phyloP scores from a whole-genome alignment of 2,113 vertebrate species.

The Craseonycteris thonglongyai region DNA sequence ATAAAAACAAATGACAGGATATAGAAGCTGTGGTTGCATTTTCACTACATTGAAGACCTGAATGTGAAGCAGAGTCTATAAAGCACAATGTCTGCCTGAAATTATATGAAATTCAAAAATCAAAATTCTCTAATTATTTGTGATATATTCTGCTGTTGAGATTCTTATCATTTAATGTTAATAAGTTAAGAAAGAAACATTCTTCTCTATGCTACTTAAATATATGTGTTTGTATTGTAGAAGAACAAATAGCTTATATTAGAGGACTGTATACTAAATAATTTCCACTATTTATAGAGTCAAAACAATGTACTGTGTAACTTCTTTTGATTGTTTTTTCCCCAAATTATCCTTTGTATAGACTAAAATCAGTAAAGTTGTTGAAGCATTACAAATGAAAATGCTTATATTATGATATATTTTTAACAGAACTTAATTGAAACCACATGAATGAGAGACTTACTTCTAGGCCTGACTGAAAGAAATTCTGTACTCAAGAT shows the following conservation, averaged over 20 bases:
- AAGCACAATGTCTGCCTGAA: constrained; percentile 49
- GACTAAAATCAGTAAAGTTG: constrained; percentile 53
- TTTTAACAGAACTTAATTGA: constrained; percentile 74
- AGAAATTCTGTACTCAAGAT: constrained; percentile 59
- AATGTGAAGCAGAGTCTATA: constrained; percentile 43
- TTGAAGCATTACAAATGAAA: constrained; percentile 59
- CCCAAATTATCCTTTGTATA: constrained; percentile 33
- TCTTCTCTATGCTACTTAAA: constrained; percentile 17
- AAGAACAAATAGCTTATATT: constrained; percentile 35
- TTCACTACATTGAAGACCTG: constrained; percentile 54
- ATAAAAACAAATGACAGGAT: constrained; percentile 52
- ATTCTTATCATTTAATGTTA: constrained; percentile 32
- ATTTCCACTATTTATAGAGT: constrained; percentile 8
- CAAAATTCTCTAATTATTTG: constrained; percentile 35
- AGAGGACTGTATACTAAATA: background rate
- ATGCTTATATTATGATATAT: constrained; percentile 63
- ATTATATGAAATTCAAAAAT: constrained; percentile 50
- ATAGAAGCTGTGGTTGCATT: constrained; percentile 43
- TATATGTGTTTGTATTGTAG: constrained; percentile 32
- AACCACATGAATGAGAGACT: constrained; percentile 67
- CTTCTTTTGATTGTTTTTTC: background rate
- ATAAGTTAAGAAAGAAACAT: constrained; percentile 7
- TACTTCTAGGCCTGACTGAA: constrained; percentile 65
- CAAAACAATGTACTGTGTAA: background rate
- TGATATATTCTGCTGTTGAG: background rate